A percentile compares a stretch with the other conserved stretches of the same genome.
Evolutionary conservation across 1,140 invertebrate genomes (phyloP).

Genomic region (Eurosta solidaginis): DNA sequence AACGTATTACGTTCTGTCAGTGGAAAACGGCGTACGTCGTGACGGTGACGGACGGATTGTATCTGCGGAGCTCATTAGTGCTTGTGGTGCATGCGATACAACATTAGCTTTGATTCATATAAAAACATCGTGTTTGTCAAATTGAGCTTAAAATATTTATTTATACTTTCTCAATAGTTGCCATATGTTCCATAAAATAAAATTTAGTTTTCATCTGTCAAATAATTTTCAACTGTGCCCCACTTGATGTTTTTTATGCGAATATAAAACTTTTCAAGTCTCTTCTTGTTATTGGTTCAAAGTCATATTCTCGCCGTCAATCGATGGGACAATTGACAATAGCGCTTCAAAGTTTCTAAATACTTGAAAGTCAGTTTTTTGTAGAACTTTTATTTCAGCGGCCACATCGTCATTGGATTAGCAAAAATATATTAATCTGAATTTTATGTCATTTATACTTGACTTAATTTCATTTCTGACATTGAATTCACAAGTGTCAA

Average conservation of each 20-base stretch:
- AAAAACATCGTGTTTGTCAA: not conserved
- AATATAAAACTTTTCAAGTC: not conserved
- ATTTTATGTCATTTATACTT: not conserved
- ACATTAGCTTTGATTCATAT: not conserved
- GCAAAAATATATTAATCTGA: not conserved
- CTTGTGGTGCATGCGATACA: not conserved
- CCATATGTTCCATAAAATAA: not conserved
- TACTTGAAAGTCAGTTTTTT: not conserved
- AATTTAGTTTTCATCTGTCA: not conserved
- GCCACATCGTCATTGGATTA: no score
- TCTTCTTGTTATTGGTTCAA: not conserved
- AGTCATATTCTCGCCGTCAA: not conserved
- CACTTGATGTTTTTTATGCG: not conserved
- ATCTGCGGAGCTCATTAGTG: not conserved
- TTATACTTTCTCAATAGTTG: not conserved
- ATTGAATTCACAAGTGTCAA: not conserved
- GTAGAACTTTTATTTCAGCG: no score
- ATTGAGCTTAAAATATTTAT: not conserved
- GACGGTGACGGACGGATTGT: no score
- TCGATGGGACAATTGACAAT: not conserved
- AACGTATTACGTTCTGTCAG: no score
- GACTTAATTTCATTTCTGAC: not conserved
- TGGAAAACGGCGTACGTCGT: no score
- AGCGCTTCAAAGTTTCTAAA: not conserved
- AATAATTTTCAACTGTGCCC: not conserved